A percentile compares a stretch with the other conserved stretches of the same genome.
Conservation (phyloP, 1,140 invertebrate genomes). For the Ceratosolen solmsi region DNA sequence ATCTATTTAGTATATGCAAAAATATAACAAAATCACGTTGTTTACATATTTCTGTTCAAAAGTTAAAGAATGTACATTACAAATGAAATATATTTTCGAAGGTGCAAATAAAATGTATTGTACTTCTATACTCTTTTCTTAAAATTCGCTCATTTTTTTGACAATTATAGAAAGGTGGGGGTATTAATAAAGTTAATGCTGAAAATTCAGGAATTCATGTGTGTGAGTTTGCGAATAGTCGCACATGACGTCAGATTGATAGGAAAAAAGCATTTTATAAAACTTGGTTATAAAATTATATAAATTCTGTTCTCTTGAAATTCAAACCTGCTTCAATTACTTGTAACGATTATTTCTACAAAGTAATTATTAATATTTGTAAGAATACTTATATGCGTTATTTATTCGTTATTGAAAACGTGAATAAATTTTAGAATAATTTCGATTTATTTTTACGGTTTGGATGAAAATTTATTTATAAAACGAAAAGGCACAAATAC, state of each 20-base stretch:
- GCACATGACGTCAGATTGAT: conserved; percentile 29
- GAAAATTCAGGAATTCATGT: neutral
- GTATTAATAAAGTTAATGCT: neutral
- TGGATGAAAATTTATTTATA: neutral
- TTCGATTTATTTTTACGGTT: neutral
- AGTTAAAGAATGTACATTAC: too few species aligned
- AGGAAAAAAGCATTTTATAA: conserved; percentile 60
- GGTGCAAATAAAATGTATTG: too few species aligned
- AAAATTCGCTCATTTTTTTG: too few species aligned
- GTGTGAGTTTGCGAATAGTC: neutral
- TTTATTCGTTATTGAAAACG: neutral
- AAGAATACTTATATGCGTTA: neutral
- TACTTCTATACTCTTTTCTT: too few species aligned
- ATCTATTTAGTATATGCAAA: too few species aligned
- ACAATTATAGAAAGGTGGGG: too few species aligned
- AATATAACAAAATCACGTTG: too few species aligned
- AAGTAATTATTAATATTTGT: conserved; percentile 32
- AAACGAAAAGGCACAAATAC: neutral
- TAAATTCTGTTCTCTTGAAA: conserved; percentile 43
- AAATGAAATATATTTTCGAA: too few species aligned
- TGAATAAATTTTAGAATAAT: neutral
- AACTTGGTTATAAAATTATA: conserved; percentile 47
- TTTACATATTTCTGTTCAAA: too few species aligned
- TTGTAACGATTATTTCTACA: neutral
- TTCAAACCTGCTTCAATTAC: conserved; percentile 56